Conservation (phyloP, 1,140 invertebrate genomes). For the Cyrtorhinus lividipennis region DNA sequence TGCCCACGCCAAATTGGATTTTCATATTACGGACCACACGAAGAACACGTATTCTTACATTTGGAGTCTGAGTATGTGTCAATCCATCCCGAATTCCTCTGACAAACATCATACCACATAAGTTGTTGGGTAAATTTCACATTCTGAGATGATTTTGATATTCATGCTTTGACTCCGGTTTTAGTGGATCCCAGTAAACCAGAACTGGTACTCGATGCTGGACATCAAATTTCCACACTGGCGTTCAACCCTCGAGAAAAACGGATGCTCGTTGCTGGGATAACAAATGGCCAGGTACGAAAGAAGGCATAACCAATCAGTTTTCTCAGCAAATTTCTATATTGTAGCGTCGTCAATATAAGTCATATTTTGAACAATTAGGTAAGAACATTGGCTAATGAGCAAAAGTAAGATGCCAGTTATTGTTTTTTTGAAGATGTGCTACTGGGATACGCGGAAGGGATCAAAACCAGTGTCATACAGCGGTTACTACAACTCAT, state of each 20-base stretch:
- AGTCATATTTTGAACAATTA: too few relatives aligned
- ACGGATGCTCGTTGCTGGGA: background rate
- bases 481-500: conserved; percentile 47
- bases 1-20: conserved; percentile 4
- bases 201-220: background rate
- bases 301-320: too few relatives aligned
- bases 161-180: background rate
- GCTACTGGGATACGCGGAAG: conserved; percentile 64
- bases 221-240: background rate
- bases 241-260: conserved; percentile 10
- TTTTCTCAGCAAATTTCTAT: too few relatives aligned
- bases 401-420: too few relatives aligned
- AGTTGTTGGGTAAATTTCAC: too few relatives aligned
- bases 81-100: too few relatives aligned
- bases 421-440: too few relatives aligned
- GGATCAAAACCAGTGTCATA: conserved; percentile 49
- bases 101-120: too few relatives aligned
- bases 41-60: conserved; percentile 13
- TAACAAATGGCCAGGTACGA: conserved; percentile 5
- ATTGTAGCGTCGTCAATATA: too few relatives aligned
- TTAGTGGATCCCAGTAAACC: conserved; percentile 2
- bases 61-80: conserved; percentile 11
- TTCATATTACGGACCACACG: conserved; percentile 5
- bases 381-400: too few relatives aligned
- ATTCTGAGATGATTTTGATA: background rate